phyloP scores from a whole-genome alignment of 2,113 vertebrate genomes.

The Podiceps cristatus region DNA sequence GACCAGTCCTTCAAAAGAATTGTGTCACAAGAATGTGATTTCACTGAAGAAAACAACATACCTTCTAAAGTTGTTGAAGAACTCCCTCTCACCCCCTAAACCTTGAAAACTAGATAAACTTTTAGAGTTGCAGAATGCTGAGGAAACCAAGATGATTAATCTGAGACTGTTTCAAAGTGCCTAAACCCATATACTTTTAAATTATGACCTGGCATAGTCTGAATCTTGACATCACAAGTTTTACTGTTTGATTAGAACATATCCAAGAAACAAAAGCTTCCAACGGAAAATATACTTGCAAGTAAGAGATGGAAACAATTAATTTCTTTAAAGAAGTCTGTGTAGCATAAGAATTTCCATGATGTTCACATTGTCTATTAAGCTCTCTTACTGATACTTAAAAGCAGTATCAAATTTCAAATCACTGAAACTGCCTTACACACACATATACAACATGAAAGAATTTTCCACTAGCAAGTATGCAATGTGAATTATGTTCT shows the following conservation, averaged over 20 bases:
- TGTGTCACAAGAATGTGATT: not conserved
- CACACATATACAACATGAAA: not conserved
- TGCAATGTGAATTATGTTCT: not conserved
- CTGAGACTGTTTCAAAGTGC: not conserved
- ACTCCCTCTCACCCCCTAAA: not conserved
- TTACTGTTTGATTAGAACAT: not conserved
- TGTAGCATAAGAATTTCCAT: not conserved
- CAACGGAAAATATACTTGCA: not conserved
- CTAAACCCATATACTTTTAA: not conserved
- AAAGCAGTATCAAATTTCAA: not conserved
- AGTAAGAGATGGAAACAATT: not conserved
- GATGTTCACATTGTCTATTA: not conserved
- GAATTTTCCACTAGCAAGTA: not conserved
- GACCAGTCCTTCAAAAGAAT: not conserved
- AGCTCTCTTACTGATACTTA: not conserved
- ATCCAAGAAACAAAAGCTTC: not conserved
- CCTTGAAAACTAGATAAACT: not conserved
- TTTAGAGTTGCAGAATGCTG: not conserved
- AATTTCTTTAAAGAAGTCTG: not conserved
- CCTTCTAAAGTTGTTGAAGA: not conserved
- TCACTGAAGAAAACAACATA: not conserved
- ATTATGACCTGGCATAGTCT: not conserved
- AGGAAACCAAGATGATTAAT: not conserved
- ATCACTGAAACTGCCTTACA: not conserved
- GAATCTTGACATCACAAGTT: not conserved